A percentile compares a stretch with the other conserved stretches of the same genome.
Evolutionary conservation across 2,888 invertebrate genomes (phyloP).

Genomic region (Lithodes maja): DNA sequence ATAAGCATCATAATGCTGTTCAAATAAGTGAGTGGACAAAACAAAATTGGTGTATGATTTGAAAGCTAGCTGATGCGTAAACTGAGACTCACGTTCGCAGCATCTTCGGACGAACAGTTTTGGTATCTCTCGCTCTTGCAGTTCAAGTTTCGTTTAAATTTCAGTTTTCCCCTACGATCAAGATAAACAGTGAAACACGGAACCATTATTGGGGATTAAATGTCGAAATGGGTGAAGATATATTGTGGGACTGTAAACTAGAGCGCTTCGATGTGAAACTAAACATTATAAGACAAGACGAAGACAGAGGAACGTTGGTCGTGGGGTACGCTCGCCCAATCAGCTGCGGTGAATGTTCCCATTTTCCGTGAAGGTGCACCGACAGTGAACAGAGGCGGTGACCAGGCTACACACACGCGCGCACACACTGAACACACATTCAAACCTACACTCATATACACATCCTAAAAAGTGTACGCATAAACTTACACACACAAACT

Average conservation of each 20-base stretch:
- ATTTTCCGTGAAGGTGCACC: conserved; percentile 22
- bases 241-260: background rate
- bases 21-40: conserved; percentile 49
- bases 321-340: conserved; percentile 52
- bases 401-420: too few relatives aligned
- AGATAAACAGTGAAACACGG: too few relatives aligned
- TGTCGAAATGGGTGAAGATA: too few relatives aligned
- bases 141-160: background rate
- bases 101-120: conserved; percentile 31
- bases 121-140: background rate
- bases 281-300: conserved; percentile 56
- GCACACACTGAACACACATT: too few relatives aligned
- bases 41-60: conserved; percentile 63
- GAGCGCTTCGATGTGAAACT: background rate
- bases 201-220: too few relatives aligned
- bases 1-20: conserved; percentile 48
- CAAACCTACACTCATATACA: too few relatives aligned
- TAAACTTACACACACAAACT: too few relatives aligned
- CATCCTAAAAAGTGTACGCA: too few relatives aligned
- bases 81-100: conserved; percentile 48
- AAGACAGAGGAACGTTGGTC: conserved; percentile 40
- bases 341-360: conserved; percentile 61
- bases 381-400: background rate
- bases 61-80: conserved; percentile 59
- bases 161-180: too few relatives aligned